Evolutionary conservation across 1,140 invertebrate species (phyloP), one percentile per base, ranked within the genome.

Genomic region (Leptoteleia sp.): DNA sequence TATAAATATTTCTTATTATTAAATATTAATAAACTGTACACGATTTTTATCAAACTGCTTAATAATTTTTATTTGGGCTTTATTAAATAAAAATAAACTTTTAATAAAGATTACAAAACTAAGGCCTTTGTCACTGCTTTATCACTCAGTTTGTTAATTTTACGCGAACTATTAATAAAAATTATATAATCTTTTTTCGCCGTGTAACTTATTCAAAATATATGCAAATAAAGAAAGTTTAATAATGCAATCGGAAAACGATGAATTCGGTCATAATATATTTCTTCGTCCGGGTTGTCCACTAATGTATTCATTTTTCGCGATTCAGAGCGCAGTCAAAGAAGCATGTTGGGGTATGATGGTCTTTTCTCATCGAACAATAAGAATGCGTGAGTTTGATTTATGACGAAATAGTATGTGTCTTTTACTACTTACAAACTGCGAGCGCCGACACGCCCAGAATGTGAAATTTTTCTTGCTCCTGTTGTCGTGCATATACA

Each of bases 351-450:
- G 29, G n/a, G 15, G 16, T n/a, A n/a, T n/a, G 25, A 19, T 0
- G 37, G 29, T 59, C 43, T 37, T 6, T 8, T 25, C 16, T 15
- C 33, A 22, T 50, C 25, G 62, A 54, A 54, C 19, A 65, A 65
- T 33, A 35, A 8, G 0, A 47, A 27, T 42, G 48, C 48, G 19
- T 33, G 29, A 25, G 42, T 65, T 65, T 65, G 71, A 75, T 75
- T 75, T 75, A 75, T 37, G 52, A 16, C 11, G 9, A 12, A 42
- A 25, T 59, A 65, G 71, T 65, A 48, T 76, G 61, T 67, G 71
- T 65, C 71, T 75, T 75, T 75, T 75, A 75, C 61, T 61, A 68
- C 62, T 76, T 65, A 67, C 52, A 57, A 76, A 76, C 52, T 54
- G 7, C 37, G 27, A 61, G 54, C 54, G 43, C 54, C 43, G 43